Evolutionary conservation across 2,888 invertebrate genomes (phyloP).

Genomic region (Horisme vitalbata): DNA sequence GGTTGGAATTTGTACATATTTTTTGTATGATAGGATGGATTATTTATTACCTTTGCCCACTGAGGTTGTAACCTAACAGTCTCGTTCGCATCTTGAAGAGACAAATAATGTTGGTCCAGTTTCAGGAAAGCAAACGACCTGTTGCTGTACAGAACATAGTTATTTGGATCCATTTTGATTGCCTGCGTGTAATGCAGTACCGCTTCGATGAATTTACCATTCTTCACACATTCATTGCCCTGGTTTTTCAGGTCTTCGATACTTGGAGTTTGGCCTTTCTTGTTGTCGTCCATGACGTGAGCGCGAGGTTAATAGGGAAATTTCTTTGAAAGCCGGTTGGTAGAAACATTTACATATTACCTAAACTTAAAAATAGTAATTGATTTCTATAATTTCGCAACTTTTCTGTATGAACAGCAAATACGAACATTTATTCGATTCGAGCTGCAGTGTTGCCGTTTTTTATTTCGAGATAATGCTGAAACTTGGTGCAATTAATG

Average conservation of each 20-base stretch:
- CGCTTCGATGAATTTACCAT: constrained; percentile 88
- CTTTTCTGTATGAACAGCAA: too few species aligned
- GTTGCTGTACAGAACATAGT: constrained; percentile 89
- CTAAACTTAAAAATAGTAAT: too few species aligned
- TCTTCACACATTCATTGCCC: constrained; percentile 90
- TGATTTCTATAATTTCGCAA: too few species aligned
- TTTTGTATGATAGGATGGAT: not conserved
- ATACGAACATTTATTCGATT: too few species aligned
- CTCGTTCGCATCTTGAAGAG: constrained; percentile 90
- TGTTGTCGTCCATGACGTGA: constrained; percentile 60
- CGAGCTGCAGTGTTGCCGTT: too few species aligned
- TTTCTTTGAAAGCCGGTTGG: too few species aligned
- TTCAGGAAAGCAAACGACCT: constrained; percentile 91
- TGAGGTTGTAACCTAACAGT: constrained; percentile 88
- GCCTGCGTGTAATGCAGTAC: constrained; percentile 91
- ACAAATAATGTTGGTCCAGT: constrained; percentile 88
- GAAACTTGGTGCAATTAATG: too few species aligned
- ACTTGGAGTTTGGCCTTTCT: constrained; percentile 53
- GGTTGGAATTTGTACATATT: too few species aligned
- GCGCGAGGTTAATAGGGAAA: too few species aligned
- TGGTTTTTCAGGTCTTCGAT: constrained; percentile 86
- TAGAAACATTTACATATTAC: too few species aligned
- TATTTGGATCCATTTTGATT: constrained; percentile 87
- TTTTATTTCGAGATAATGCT: too few species aligned
- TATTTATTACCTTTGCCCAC: constrained; percentile 88